A percentile compares a stretch with the other conserved stretches of the same genome.
phyloP scores from a whole-genome alignment of 2,113 vertebrate genomes.

The Cromileptes altivelis region DNA sequence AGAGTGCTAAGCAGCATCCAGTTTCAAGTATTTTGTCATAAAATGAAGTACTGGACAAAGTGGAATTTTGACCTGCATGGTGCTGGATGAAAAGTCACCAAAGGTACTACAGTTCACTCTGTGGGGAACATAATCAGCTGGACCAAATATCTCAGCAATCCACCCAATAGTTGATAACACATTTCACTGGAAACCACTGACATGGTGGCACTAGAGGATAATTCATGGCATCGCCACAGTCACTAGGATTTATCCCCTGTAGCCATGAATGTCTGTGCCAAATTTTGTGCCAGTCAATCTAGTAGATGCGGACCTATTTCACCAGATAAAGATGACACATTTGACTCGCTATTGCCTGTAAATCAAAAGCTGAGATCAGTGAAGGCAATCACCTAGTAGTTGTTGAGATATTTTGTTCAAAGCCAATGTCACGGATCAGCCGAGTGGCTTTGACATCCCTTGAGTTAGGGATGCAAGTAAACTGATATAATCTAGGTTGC shows the following conservation, averaged over 20 bases:
- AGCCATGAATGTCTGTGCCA: too few species aligned
- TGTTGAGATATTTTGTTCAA: not conserved
- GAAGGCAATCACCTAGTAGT: not conserved
- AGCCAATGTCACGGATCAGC: not conserved
- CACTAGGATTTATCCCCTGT: not conserved
- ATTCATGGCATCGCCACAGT: not conserved
- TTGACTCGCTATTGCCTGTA: not conserved
- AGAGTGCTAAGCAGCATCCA: too few species aligned
- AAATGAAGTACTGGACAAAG: not conserved
- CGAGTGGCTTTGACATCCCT: not conserved
- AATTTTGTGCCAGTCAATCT: not conserved
- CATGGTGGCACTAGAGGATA: not conserved
- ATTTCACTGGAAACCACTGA: too few species aligned
- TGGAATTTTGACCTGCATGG: not conserved
- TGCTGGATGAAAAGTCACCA: not conserved
- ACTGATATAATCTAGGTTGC: not conserved
- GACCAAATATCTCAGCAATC: not conserved
- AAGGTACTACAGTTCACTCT: not conserved
- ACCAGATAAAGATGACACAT: not conserved
- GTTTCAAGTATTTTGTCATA: not conserved
- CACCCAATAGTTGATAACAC: not conserved
- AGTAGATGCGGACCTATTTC: not conserved
- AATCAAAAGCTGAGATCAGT: not conserved
- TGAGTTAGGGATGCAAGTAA: not conserved
- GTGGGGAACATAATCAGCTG: too few species aligned